Evolutionary conservation across 2,888 invertebrate species (phyloP).

Genomic region (Eristalinus aeneus): DNA sequence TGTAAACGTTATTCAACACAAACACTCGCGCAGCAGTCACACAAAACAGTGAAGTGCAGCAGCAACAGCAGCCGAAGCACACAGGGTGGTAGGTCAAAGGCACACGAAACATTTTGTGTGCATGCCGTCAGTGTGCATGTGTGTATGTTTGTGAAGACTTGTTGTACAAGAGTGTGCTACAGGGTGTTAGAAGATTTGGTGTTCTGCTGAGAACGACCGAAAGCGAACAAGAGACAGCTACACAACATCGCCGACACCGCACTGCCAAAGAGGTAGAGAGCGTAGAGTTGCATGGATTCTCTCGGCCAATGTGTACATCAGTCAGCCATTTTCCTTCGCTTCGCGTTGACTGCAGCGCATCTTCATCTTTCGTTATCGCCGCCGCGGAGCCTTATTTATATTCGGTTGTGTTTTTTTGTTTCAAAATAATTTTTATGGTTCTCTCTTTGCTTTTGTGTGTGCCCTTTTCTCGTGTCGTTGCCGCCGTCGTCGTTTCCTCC

Average conservation of each 20-base stretch:
- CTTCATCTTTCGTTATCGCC: slow-evolving; percentile 55
- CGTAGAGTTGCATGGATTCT: slow-evolving; percentile 59
- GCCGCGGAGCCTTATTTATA: slow-evolving; percentile 42
- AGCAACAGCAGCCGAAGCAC: neutral
- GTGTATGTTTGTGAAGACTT: slow-evolving; percentile 15
- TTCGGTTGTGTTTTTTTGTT: slow-evolving; percentile 24
- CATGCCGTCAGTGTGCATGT: slow-evolving; percentile 5
- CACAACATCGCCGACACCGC: slow-evolving; percentile 24
- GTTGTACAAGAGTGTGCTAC: slow-evolving; percentile 19
- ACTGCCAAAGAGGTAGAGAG: slow-evolving; percentile 40
- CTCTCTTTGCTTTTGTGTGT: slow-evolving; percentile 22
- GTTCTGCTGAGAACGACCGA: slow-evolving; percentile 35
- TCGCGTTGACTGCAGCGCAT: slow-evolving; percentile 73
- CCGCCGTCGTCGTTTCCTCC: neutral
- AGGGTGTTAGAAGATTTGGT: slow-evolving; percentile 54
- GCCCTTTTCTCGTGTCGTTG: neutral
- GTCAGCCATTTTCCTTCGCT: slow-evolving; percentile 79
- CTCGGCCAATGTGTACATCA: slow-evolving; percentile 73
- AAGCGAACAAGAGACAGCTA: slow-evolving; percentile 26
- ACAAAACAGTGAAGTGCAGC: neutral
- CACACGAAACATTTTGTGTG: slow-evolving; percentile 5
- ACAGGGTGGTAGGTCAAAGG: slow-evolving; percentile 67
- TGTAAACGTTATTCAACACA: slow-evolving; percentile 13
- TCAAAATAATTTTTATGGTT: slow-evolving; percentile 17
- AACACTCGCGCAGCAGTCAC: neutral